Percentiles rank a stretch among this genome's conserved stretches.
These are phyloP conservation scores for Grammomys surdaster DNA, from an alignment of 2,113 vertebrate species.

Conservation along the genomic window DNA sequence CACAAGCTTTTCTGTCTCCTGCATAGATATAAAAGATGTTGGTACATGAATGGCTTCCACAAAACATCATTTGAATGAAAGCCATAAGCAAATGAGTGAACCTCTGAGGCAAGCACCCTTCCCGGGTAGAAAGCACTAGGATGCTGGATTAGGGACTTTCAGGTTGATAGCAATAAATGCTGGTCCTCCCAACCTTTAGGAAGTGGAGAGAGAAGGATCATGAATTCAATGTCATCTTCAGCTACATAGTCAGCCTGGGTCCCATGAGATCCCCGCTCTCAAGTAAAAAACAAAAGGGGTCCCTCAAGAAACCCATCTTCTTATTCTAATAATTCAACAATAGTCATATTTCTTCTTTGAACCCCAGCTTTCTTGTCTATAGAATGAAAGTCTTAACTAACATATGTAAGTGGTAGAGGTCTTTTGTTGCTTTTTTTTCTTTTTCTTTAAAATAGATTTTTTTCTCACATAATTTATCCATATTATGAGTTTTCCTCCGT, in stretches of 20 bases:
- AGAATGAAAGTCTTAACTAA: background rate
- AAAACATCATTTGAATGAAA: background rate
- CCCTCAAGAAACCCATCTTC: background rate
- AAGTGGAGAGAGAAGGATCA: background rate
- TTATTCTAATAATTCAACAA: background rate
- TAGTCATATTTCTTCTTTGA: background rate
- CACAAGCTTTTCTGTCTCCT: too few species aligned
- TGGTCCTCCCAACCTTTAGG: background rate
- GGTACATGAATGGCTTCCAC: too few species aligned
- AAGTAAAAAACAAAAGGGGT: background rate
- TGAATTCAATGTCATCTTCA: background rate
- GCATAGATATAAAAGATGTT: background rate
- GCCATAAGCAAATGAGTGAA: background rate
- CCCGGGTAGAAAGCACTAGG: fast-evolving
- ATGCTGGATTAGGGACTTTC: background rate
- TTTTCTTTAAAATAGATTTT: background rate
- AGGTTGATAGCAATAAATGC: background rate
- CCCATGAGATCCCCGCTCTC: background rate
- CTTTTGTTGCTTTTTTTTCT: background rate
- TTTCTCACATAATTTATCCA: too few species aligned
- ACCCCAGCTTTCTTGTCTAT: background rate
- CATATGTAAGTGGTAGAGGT: background rate
- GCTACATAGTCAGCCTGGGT: background rate
- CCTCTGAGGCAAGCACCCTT: background rate
- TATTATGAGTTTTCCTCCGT: background rate